phyloP scores from a whole-genome alignment of 1,140 invertebrate genomes.

The Dendroctonus valens region DNA sequence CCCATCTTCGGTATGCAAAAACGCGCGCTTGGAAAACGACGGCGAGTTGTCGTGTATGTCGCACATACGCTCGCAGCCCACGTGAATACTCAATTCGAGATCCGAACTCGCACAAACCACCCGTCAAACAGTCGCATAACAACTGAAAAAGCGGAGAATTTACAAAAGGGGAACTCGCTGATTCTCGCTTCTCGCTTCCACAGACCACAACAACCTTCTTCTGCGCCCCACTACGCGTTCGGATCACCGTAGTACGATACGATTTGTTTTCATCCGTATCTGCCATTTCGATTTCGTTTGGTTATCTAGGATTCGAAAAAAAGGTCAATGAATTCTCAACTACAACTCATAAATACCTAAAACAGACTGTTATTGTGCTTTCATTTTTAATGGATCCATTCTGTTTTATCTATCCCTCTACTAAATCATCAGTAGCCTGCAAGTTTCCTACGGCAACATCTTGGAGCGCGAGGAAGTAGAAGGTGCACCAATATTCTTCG shows the following conservation, averaged over 20 bases:
- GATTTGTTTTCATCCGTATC: constrained; percentile 2
- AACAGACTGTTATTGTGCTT: too few species aligned
- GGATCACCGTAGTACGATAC: not conserved
- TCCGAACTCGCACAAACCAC: not conserved
- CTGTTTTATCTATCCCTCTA: too few species aligned
- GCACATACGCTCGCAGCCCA: constrained; percentile 5
- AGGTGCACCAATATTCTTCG: too few species aligned
- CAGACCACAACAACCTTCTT: constrained; percentile 5
- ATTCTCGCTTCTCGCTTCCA: not conserved
- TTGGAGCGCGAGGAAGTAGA: too few species aligned
- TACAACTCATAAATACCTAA: too few species aligned
- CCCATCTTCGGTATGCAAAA: too few species aligned
- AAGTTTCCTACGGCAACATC: too few species aligned
- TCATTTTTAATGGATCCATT: too few species aligned
- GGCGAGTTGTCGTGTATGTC: too few species aligned
- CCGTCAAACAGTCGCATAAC: not conserved
- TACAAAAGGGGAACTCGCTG: not conserved
- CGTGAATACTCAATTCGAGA: constrained; percentile 4
- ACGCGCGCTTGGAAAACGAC: too few species aligned
- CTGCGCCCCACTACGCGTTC: constrained; percentile 14
- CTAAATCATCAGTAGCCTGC: too few species aligned
- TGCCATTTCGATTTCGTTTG: constrained; percentile 17
- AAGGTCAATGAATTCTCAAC: too few species aligned
- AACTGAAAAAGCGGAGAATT: constrained; percentile 6
- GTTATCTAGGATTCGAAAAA: not conserved